Evolutionary conservation across 2,888 invertebrate species (phyloP).

Genomic region (Euphydryas editha): DNA sequence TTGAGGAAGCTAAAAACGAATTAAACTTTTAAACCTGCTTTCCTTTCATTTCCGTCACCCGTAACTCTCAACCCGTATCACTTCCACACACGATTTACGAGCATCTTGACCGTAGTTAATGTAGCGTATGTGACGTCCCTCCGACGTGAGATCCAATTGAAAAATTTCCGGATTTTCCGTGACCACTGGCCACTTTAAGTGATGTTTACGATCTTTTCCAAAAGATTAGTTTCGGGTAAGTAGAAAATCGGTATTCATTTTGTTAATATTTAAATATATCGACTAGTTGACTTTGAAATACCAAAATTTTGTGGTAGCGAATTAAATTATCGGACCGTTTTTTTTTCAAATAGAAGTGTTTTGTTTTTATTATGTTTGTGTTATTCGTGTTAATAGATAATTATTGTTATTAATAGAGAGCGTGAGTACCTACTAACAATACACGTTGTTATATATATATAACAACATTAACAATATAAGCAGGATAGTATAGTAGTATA

Average conservation of each 20-base stretch:
- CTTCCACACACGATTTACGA: conserved; percentile 62
- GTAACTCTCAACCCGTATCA: conserved; percentile 35
- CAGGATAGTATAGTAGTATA: too few relatives aligned
- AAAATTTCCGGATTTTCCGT: conserved; percentile 61
- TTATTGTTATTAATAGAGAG: too few relatives aligned
- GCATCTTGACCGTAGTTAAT: conserved; percentile 64
- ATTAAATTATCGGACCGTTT: too few relatives aligned
- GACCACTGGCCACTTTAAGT: conserved; percentile 59
- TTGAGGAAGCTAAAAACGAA: not conserved
- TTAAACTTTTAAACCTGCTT: conserved; percentile 7
- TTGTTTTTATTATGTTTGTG: too few relatives aligned
- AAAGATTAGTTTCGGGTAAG: conserved; percentile 57
- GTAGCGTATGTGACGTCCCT: conserved; percentile 69
- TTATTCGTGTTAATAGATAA: too few relatives aligned
- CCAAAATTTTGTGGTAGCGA: too few relatives aligned
- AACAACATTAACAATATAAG: too few relatives aligned
- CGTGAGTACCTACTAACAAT: too few relatives aligned
- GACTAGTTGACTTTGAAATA: too few relatives aligned
- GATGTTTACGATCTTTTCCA: conserved; percentile 71
- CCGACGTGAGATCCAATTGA: conserved; percentile 73
- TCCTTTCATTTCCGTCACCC: conserved; percentile 21
- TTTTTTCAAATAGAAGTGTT: too few relatives aligned
- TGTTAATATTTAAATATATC: conserved; percentile 5
- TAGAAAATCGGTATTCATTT: not conserved
- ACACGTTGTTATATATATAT: too few relatives aligned